phyloP scores from a whole-genome alignment of 64 coral and sea anemone species.

The Dendronephthya gigantea region DNA sequence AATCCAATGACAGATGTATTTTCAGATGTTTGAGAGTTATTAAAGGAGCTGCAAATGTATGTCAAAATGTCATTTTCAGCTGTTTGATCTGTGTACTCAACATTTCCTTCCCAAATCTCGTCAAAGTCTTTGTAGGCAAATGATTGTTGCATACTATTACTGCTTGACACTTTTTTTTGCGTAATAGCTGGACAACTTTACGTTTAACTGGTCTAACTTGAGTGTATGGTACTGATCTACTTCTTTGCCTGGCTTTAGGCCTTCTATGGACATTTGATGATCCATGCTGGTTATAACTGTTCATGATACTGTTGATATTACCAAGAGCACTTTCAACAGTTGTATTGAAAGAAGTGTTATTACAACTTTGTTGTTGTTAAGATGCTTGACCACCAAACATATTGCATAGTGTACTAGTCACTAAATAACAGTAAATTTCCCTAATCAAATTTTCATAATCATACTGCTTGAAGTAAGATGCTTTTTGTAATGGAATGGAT shows the following conservation, averaged over 20 bases:
- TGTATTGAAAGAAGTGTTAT: neutral
- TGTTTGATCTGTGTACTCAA: too few relatives aligned
- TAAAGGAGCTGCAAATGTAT: too few relatives aligned
- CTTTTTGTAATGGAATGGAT: too few relatives aligned
- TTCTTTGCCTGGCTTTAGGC: neutral
- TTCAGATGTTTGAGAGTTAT: too few relatives aligned
- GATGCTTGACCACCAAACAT: neutral
- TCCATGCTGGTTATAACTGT: neutral
- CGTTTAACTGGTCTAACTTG: neutral
- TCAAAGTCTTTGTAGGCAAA: neutral
- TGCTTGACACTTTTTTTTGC: neutral
- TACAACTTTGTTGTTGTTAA: neutral
- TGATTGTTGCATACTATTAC: neutral
- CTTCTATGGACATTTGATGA: neutral
- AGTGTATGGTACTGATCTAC: neutral
- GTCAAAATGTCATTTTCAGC: too few relatives aligned
- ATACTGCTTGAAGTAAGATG: too few relatives aligned
- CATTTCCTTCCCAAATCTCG: neutral
- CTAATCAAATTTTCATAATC: too few relatives aligned
- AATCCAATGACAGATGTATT: too few relatives aligned
- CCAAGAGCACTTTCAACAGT: neutral
- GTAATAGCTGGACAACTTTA: neutral
- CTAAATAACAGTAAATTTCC: neutral
- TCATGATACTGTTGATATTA: neutral
- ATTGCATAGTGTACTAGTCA: neutral